These are phyloP conservation scores for Esperia sulphurella DNA, from an alignment of 2,888 invertebrate genomes.

Conservation along the genomic window DNA sequence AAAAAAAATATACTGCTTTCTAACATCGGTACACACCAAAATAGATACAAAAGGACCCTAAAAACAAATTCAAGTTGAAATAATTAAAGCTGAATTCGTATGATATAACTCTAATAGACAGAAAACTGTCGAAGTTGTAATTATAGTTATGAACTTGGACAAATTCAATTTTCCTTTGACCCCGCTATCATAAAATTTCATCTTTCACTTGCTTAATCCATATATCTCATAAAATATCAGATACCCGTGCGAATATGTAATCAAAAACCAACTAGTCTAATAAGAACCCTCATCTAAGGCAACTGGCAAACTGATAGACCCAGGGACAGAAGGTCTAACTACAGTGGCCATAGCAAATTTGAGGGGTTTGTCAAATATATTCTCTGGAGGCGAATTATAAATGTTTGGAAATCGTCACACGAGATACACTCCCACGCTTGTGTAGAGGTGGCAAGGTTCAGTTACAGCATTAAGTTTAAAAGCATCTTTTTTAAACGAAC, in stretches of 20 bases:
- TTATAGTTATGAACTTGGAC: too few relatives aligned
- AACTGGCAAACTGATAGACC: background rate
- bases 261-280: constrained; percentile 18
- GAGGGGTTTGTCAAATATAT: constrained; percentile 29
- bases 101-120: too few relatives aligned
- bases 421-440: constrained; percentile 52
- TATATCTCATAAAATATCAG: constrained; percentile 35
- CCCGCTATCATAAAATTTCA: constrained; percentile 37
- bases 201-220: constrained; percentile 40
- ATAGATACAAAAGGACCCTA: too few relatives aligned
- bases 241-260: constrained; percentile 62
- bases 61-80: too few relatives aligned
- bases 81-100: too few relatives aligned
- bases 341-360: constrained; percentile 19
- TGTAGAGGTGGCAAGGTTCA: too few relatives aligned
- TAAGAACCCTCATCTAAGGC: constrained; percentile 14
- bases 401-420: constrained; percentile 55
- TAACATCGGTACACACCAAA: too few relatives aligned
- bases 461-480: too few relatives aligned
- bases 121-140: too few relatives aligned
- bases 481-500: too few relatives aligned
- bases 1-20: too few relatives aligned
- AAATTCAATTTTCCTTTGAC: constrained; percentile 30
- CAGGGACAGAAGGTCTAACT: constrained; percentile 23
- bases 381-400: constrained; percentile 54